A percentile compares a stretch with the other conserved stretches of the same genome.
These are phyloP conservation scores for Leucosticte australis DNA, from an alignment of 2,113 vertebrate species.

Conservation along the genomic window DNA sequence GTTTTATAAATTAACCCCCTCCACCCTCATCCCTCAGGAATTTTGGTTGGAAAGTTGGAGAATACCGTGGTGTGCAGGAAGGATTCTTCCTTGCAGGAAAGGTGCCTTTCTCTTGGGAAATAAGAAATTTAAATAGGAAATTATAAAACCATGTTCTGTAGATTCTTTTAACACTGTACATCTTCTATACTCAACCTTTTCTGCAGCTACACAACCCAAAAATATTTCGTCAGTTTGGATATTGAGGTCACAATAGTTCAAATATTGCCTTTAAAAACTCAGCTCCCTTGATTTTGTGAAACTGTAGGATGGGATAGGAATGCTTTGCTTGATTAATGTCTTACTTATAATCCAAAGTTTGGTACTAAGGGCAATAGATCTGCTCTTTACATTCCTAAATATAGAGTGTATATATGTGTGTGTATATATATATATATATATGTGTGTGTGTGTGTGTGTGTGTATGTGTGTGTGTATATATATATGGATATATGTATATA, in stretches of 20 bases:
- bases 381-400: not conserved
- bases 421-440: not conserved
- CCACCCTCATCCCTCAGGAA: not conserved
- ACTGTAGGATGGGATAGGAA: not conserved
- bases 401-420: rapidly evolving
- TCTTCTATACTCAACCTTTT: not conserved
- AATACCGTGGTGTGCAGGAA: not conserved
- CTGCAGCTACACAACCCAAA: not conserved
- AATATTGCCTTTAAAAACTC: not conserved
- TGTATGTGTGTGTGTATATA: rapidly evolving
- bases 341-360: not conserved
- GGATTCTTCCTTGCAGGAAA: not conserved
- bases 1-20: not conserved
- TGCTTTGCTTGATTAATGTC: not conserved
- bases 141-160: not conserved
- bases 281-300: not conserved
- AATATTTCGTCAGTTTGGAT: not conserved
- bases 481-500: rapidly evolving
- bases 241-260: rapidly evolving
- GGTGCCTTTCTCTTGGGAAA: not conserved
- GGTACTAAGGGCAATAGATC: not conserved
- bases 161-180: not conserved
- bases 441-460: too few relatives aligned
- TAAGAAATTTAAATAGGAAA: not conserved
- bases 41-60: not conserved